These are phyloP conservation scores for Erynnis tages DNA, from an alignment of 2,888 invertebrate species.

Conservation along the genomic window DNA sequence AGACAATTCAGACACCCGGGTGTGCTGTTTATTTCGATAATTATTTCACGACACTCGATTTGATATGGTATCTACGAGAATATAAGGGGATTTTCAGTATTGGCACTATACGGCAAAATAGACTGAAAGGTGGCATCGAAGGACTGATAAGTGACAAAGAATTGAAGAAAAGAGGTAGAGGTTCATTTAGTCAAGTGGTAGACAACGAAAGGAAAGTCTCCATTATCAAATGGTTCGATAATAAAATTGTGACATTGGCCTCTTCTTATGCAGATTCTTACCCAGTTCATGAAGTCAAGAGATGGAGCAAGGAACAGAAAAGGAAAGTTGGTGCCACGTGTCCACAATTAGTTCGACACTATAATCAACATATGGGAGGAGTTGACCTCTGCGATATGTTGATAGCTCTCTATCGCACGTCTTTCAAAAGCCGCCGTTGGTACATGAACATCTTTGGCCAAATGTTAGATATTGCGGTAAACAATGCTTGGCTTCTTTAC, in stretches of 20 bases:
- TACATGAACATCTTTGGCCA: no score
- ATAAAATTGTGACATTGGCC: conserved; percentile 21
- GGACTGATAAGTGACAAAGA: conserved; percentile 27
- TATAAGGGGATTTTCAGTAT: conserved; percentile 26
- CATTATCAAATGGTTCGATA: conserved; percentile 32
- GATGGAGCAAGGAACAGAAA: not conserved
- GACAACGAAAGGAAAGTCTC: conserved; percentile 30
- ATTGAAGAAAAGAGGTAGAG: conserved; percentile 28
- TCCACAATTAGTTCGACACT: not conserved
- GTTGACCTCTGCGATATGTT: not conserved
- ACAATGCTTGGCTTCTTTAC: no score
- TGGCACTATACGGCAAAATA: conserved; percentile 30
- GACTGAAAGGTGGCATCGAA: conserved; percentile 29
- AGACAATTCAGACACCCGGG: conserved; percentile 30
- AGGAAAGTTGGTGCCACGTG: not conserved
- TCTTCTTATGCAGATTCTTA: not conserved
- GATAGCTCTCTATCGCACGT: not conserved
- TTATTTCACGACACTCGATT: conserved; percentile 30
- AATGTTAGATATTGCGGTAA: no score
- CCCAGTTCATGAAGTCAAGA: not conserved
- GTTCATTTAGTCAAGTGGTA: conserved; percentile 25
- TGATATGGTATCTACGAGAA: not conserved
- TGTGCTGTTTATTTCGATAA: conserved; percentile 31
- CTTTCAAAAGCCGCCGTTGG: no score
- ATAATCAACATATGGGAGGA: not conserved